A percentile compares a stretch with the other conserved stretches of the same genome.
Conservation (phyloP, 1,140 invertebrate genomes). For the Drosophila ironensis region DNA sequence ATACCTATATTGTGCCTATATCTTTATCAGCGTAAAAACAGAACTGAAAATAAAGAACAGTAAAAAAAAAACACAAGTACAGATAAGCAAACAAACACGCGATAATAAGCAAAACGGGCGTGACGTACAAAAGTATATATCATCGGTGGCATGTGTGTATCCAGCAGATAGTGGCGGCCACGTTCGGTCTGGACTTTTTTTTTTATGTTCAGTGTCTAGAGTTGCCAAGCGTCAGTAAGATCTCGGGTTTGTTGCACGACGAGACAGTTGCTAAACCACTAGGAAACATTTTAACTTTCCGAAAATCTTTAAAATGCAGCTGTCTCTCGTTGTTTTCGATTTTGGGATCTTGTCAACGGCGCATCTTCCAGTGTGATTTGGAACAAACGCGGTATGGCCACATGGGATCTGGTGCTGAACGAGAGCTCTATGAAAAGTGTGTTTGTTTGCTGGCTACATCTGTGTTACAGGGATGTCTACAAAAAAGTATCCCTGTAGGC, state of each 20-base stretch:
- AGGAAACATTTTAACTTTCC: not conserved
- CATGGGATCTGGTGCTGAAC: not conserved
- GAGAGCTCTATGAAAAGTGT: slow-evolving; percentile 70
- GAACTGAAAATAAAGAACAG: not conserved
- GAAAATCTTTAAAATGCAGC: slow-evolving; percentile 49
- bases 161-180: not conserved
- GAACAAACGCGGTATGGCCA: no score
- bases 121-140: slow-evolving; percentile 55
- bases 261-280: slow-evolving; percentile 69
- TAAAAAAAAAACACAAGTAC: slow-evolving; percentile 46
- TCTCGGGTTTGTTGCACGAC: slow-evolving; percentile 81
- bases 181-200: no score
- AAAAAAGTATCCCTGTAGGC: slow-evolving; percentile 30
- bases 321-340: slow-evolving; percentile 82
- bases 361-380: not conserved
- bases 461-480: slow-evolving; percentile 53
- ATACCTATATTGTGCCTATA: no score
- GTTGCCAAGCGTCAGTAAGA: slow-evolving; percentile 54
- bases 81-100: slow-evolving; percentile 62
- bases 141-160: slow-evolving; percentile 13
- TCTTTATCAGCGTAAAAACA: slow-evolving; percentile 39
- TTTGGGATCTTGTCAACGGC: slow-evolving; percentile 80
- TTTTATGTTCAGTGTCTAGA: slow-evolving; percentile 16
- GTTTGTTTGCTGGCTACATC: slow-evolving; percentile 80
- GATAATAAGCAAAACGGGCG: slow-evolving; percentile 56